Conservation (phyloP, 2,113 vertebrate genomes). For the Silurus asotus region DNA sequence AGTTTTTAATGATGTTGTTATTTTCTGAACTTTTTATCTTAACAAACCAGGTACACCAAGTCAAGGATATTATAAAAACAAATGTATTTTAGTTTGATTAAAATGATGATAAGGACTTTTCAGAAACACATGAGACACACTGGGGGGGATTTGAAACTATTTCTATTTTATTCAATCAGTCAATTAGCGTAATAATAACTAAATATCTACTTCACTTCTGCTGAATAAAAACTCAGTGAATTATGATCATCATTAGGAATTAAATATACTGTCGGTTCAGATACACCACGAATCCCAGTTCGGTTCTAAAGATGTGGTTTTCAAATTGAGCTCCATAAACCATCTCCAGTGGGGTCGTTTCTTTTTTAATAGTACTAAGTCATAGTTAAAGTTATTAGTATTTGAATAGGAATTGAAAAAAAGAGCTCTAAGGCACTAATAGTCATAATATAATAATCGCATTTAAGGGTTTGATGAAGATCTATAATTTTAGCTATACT, state of each 20-base stretch:
- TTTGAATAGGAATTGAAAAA: neutral
- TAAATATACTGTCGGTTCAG: neutral
- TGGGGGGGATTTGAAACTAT: neutral
- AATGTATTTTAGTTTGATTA: too few species aligned
- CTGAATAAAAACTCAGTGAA: neutral
- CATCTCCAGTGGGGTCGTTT: neutral
- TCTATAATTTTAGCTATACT: too few species aligned
- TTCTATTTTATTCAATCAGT: neutral
- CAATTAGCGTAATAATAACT: neutral
- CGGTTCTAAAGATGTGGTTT: neutral
- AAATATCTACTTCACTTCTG: neutral
- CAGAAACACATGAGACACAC: neutral
- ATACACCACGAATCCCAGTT: neutral
- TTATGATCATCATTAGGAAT: neutral
- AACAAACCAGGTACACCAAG: neutral
- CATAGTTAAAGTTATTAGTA: neutral
- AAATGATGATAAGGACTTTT: neutral
- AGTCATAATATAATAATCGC: neutral
- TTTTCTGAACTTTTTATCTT: neutral
- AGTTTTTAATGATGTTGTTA: neutral
- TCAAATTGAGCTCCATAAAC: neutral
- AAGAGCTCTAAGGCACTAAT: neutral
- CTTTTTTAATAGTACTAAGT: neutral
- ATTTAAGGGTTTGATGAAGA: too few species aligned
- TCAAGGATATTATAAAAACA: neutral